Evolutionary conservation across 2,888 invertebrate genomes (phyloP).

Genomic region (Penaeus monodon): DNA sequence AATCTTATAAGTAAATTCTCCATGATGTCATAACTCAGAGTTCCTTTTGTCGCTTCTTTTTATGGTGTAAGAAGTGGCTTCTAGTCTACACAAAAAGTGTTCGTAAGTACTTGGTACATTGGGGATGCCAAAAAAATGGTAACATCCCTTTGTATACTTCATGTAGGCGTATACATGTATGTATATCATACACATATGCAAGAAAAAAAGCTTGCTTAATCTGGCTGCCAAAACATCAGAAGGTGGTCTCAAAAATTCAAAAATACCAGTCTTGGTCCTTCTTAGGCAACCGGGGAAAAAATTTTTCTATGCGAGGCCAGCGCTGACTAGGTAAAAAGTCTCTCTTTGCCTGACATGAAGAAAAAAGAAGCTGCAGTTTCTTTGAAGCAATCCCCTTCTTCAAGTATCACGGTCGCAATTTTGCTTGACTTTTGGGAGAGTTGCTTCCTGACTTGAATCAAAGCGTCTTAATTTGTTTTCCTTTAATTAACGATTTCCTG

Average conservation of each 20-base stretch:
- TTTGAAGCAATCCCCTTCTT: too few species aligned
- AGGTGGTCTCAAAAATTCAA: constrained; percentile 23
- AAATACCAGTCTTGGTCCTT: constrained; percentile 1
- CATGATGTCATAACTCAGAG: neutral
- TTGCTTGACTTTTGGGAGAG: too few species aligned
- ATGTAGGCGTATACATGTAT: neutral
- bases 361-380: too few species aligned
- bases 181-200: neutral
- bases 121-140: too few species aligned
- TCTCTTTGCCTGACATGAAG: too few species aligned
- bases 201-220: constrained; percentile 1
- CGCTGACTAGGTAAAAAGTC: constrained; percentile 15
- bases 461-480: too few species aligned
- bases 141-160: too few species aligned
- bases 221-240: constrained; percentile 38
- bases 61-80: neutral
- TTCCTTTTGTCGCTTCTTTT: too few species aligned
- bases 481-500: too few species aligned
- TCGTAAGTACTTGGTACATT: too few species aligned
- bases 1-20: neutral
- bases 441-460: too few species aligned
- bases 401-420: too few species aligned
- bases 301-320: constrained; percentile 4
- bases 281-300: constrained; percentile 25
- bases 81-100: constrained; percentile 14